Percentiles rank a stretch among this genome's conserved stretches.
Conservation (phyloP, 2,113 vertebrate species). For the Oncorhynchus keta region DNA sequence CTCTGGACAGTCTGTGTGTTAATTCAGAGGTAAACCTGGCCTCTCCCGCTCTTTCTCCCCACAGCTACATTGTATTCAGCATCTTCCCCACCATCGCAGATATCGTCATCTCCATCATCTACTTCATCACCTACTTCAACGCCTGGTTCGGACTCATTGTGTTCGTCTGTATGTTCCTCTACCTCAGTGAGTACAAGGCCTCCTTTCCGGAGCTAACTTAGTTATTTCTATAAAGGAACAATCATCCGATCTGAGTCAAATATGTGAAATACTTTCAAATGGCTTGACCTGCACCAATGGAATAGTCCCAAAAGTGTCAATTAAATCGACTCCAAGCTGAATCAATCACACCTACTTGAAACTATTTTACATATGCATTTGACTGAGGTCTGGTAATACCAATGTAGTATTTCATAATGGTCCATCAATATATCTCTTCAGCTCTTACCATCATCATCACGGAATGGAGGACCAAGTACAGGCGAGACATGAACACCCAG, state of each 20-base stretch:
- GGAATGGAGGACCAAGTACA: constrained; percentile 95
- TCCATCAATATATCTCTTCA: constrained; percentile 43
- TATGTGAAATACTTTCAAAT: no score
- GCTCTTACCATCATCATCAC: constrained; percentile 91
- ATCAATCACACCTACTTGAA: no score
- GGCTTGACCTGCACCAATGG: no score
- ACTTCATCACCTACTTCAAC: constrained; percentile 88
- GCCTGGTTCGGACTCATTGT: constrained; percentile 97
- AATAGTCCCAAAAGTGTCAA: no score
- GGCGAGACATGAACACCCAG: constrained; percentile 87
- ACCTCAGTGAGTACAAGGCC: constrained; percentile 85
- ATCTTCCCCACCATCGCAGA: constrained; percentile 90
- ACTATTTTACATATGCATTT: no score
- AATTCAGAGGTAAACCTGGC: not conserved
- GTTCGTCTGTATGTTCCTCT: constrained; percentile 92
- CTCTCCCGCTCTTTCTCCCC: not conserved
- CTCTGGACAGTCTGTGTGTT: no score
- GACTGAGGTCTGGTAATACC: no score
- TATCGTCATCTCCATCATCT: constrained; percentile 91
- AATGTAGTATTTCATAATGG: not conserved
- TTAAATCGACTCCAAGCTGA: no score
- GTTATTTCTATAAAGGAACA: not conserved
- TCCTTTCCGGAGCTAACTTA: not conserved
- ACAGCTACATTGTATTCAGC: constrained; percentile 94
- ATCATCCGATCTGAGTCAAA: no score